Conservation (phyloP, 2,113 vertebrate species). For the Mesembrinibis cayennensis region DNA sequence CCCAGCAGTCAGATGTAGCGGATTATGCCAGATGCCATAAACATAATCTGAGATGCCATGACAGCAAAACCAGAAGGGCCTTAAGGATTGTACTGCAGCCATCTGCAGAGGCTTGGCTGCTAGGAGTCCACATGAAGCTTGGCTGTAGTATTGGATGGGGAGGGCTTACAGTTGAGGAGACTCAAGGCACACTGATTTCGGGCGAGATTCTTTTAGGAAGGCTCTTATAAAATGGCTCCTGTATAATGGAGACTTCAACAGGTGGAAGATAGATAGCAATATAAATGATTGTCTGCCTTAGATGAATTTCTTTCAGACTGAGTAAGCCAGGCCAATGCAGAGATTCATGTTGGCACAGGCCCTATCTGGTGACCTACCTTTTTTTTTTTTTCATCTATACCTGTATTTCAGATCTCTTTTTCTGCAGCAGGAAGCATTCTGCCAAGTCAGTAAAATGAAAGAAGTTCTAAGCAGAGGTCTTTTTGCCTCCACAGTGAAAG, state of each 20-base stretch:
- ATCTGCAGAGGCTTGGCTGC: background rate
- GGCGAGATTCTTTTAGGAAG: background rate
- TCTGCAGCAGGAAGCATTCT: background rate
- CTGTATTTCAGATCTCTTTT: background rate
- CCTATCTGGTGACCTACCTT: background rate
- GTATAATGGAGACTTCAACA: background rate
- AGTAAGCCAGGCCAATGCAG: background rate
- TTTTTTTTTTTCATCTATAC: background rate
- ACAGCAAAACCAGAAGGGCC: background rate
- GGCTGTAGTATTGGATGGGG: background rate
- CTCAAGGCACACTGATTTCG: background rate
- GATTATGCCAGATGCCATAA: background rate
- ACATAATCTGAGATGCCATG: background rate
- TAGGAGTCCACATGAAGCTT: background rate
- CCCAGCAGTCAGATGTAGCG: rapidly evolving
- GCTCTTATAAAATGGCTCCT: background rate
- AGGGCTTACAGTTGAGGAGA: background rate
- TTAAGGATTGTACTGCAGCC: background rate
- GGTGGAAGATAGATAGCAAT: background rate
- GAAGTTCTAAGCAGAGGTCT: background rate
- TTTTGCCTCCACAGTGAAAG: background rate
- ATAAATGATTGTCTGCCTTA: background rate
- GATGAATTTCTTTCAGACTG: background rate
- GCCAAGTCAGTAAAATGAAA: background rate
- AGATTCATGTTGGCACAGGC: background rate